Base-by-base conservation (phyloP, 2,888 invertebrate genomes). In the Celastrina argiolus region DNA sequence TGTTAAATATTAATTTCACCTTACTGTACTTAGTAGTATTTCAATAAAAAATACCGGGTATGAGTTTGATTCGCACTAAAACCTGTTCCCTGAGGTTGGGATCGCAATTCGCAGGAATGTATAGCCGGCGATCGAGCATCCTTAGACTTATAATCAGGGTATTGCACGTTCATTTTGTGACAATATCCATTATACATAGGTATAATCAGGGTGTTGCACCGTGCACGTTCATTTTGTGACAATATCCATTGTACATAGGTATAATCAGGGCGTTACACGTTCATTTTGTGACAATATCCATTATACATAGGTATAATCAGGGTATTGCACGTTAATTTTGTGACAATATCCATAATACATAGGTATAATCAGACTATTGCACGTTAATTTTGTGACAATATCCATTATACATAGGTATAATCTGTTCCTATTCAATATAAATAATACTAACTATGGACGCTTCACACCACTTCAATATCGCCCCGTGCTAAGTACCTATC, bases 41-140 rank as follows among this genome's bases (percentile, higher is more conserved):
- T 22, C 51, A 14, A 51, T 51, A 51, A 51, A 10, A 51, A 51
- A 51, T 22, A 12, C 5, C 45, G 10, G 10, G 45, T 18, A 51
- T 51, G 26, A 51, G 22, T 51, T 51, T 51, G 22, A 51, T 51
- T 51, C 22, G 22, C 51, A 51, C 51, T 51, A 51, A 22, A 51
- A 51, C 51, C 51, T 14, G 51, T 51, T 51, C n/a, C n/a, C n/a
- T 26, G 18, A 10, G 45, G 51, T 22, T 1, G 51, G 22, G 22
- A 22, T 51, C 51, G 51, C 51, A 26, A 51, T 51, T 22, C 51
- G 22, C 51, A 51, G 26, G 51, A 51, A 51, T 26, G 22, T 51
- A 12, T 26, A 12, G 22, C 51, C 10, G 51, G 22, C 3, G 18
- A 10, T 5, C 5, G 12, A 51, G 6, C 22, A 26, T 26, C 22